Conservation (phyloP, 1,140 invertebrate genomes). For the Lethrus apterus region DNA sequence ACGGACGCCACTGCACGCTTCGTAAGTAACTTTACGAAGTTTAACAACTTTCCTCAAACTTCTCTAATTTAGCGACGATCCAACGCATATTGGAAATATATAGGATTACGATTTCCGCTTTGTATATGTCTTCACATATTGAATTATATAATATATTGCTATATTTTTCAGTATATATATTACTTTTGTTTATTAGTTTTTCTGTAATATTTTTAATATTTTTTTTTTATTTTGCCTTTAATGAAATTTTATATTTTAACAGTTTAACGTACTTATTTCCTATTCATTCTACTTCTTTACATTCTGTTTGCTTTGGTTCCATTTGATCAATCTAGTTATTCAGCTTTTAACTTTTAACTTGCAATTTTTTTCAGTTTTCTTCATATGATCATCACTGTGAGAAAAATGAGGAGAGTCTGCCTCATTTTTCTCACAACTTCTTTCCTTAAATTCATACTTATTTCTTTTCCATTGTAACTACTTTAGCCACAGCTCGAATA, state of each 20-base stretch:
- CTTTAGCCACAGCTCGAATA: no score
- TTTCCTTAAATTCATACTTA: no score
- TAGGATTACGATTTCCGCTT: slow-evolving; percentile 13
- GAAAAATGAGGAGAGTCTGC: no score
- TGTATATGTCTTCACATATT: slow-evolving; percentile 10
- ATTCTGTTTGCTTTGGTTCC: no score
- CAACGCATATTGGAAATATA: slow-evolving; percentile 11
- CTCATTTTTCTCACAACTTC: no score
- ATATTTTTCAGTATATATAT: not conserved
- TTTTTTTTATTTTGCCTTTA: not conserved
- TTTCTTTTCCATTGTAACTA: no score
- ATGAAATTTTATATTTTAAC: not conserved
- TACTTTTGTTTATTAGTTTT: slow-evolving; percentile 1
- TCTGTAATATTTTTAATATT: not conserved
- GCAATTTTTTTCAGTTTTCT: no score
- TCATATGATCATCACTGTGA: no score
- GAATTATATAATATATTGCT: no score
- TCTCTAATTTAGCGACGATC: slow-evolving; percentile 24
- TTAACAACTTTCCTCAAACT: slow-evolving; percentile 15
- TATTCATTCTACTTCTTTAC: not conserved
- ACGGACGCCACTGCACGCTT: slow-evolving; percentile 90
- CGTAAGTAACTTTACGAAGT: slow-evolving; percentile 59
- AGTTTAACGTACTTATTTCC: not conserved
- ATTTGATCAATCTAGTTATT: no score
- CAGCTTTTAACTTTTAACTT: no score